Evolutionary conservation across 2,888 invertebrate genomes (phyloP).

Genomic region (Galeopsomyia nigrocyanea): DNA sequence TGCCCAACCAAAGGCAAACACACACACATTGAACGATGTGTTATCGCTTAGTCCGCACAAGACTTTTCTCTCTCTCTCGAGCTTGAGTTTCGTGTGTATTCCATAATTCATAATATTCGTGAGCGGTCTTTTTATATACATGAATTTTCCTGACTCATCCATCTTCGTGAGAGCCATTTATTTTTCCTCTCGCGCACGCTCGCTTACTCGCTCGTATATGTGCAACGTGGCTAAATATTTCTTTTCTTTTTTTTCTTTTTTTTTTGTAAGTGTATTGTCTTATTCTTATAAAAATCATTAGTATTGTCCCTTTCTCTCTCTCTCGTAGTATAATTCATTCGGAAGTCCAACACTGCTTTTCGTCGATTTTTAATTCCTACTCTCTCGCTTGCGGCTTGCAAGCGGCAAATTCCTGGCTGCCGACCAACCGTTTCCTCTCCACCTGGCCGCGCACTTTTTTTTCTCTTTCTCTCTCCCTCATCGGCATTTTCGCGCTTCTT

Average conservation of each 20-base stretch:
- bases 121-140: background rate
- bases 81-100: conserved; percentile 10
- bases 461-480: conserved; percentile 17
- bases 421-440: background rate
- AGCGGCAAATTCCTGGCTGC: too few species aligned
- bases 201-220: background rate
- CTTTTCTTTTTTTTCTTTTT: too few species aligned
- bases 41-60: conserved; percentile 37
- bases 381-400: too few species aligned
- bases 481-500: conserved; percentile 46
- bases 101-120: conserved; percentile 20
- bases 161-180: conserved; percentile 40
- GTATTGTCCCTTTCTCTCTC: conserved; percentile 8
- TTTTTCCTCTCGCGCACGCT: conserved; percentile 4
- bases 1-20: conserved; percentile 18
- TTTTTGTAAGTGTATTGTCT: too few species aligned
- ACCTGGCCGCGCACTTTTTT: background rate
- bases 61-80: conserved; percentile 5
- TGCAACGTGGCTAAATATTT: too few species aligned
- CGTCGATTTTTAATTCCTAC: too few species aligned
- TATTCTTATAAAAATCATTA: too few species aligned
- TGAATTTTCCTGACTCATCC: conserved; percentile 25
- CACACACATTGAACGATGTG: background rate
- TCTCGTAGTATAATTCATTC: conserved; percentile 21
- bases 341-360: background rate